A percentile compares a stretch with the other conserved stretches of the same genome.
Evolutionary conservation across 1,140 invertebrate genomes (phyloP).

Genomic region (Psix sp.): DNA sequence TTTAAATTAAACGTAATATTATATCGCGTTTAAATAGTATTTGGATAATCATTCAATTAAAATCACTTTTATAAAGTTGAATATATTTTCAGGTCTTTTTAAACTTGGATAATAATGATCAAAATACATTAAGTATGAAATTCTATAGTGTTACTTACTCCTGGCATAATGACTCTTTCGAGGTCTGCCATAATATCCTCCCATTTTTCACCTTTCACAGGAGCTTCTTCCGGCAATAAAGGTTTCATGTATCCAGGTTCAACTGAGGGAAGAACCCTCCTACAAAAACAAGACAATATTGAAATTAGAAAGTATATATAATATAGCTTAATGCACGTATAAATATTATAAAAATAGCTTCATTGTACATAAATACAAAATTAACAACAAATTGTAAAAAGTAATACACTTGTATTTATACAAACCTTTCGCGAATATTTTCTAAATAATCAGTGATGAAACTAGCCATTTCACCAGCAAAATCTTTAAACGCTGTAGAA

Average conservation of each 20-base stretch:
- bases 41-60: too few relatives aligned
- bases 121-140: too few relatives aligned
- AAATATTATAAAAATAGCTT: too few relatives aligned
- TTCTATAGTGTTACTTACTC: constrained; percentile 77
- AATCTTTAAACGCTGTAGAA: constrained; percentile 35
- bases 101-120: too few relatives aligned
- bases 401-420: too few relatives aligned
- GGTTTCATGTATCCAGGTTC: constrained; percentile 90
- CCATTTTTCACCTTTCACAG: constrained; percentile 90
- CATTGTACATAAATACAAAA: neutral
- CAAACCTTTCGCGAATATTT: constrained; percentile 45
- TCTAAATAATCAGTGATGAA: constrained; percentile 55
- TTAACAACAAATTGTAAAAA: neutral
- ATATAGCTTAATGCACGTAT: neutral
- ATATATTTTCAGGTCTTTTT: too few relatives aligned
- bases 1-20: too few relatives aligned
- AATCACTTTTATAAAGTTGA: neutral
- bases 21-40: too few relatives aligned
- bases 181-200: constrained; percentile 92
- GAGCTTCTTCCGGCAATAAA: constrained; percentile 89
- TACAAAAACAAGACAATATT: too few relatives aligned
- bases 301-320: neutral
- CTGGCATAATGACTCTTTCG: constrained; percentile 97
- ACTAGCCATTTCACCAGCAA: constrained; percentile 49
- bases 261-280: constrained; percentile 87